phyloP scores from a whole-genome alignment of 2,113 vertebrate species.

The Oophaga pumilio region DNA sequence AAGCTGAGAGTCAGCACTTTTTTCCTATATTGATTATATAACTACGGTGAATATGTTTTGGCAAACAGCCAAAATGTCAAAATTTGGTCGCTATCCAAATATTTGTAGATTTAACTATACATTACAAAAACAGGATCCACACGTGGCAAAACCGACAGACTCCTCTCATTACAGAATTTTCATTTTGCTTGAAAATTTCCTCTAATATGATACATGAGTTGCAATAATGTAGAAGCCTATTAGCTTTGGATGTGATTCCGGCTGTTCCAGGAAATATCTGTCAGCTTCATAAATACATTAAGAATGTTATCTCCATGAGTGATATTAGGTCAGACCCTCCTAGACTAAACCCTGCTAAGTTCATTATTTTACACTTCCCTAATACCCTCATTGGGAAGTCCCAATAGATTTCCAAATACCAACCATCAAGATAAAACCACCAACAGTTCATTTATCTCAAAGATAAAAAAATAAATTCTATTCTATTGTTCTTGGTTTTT shows the following conservation, averaged over 20 bases:
- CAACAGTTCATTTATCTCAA: constrained; percentile 37
- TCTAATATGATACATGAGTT: not conserved
- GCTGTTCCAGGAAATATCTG: constrained; percentile 25
- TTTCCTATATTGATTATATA: too few relatives aligned
- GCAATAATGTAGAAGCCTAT: not conserved
- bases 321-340: not conserved
- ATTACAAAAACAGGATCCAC: too few relatives aligned
- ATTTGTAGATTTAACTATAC: too few relatives aligned
- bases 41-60: too few relatives aligned
- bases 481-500: not conserved
- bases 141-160: too few relatives aligned
- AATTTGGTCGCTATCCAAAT: too few relatives aligned
- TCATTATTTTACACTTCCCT: constrained; percentile 37
- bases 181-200: not conserved
- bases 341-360: constrained; percentile 9
- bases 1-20: too few relatives aligned
- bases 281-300: not conserved
- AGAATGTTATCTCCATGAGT: constrained; percentile 35
- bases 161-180: not conserved
- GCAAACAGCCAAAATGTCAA: too few relatives aligned
- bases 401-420: constrained; percentile 8
- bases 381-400: constrained; percentile 36
- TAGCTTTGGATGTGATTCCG: not conserved
- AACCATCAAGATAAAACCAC: constrained; percentile 41
- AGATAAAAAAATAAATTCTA: not conserved